phyloP scores from a whole-genome alignment of 2,888 invertebrate genomes.

The Hirtodrosophila histrioides region DNA sequence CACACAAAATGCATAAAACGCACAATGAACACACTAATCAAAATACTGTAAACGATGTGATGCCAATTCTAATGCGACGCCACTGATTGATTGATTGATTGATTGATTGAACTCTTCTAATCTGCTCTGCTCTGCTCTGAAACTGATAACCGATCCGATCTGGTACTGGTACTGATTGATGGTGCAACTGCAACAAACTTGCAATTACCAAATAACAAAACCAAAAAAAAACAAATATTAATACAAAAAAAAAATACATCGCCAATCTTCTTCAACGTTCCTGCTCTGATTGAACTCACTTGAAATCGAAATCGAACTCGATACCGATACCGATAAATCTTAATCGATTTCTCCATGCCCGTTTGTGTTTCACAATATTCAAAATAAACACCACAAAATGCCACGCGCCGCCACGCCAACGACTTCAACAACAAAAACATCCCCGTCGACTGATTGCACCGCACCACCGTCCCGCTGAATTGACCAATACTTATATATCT shows the following conservation, averaged over 20 bases:
- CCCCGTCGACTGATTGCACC: constrained; percentile 76
- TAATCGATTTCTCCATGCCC: constrained; percentile 40
- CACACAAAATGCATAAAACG: constrained; percentile 54
- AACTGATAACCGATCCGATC: constrained; percentile 73
- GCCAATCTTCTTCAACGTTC: constrained; percentile 76
- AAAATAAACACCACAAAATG: constrained; percentile 37
- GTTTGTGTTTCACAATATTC: constrained; percentile 48
- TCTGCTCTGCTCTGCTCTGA: constrained; percentile 78
- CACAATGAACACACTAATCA: constrained; percentile 26
- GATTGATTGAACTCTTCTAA: constrained; percentile 73
- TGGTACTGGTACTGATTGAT: constrained; percentile 77
- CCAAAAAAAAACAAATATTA: constrained; percentile 13
- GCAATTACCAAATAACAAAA: constrained; percentile 33
- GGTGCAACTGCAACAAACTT: constrained; percentile 64
- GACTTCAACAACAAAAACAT: constrained; percentile 67
- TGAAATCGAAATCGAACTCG: constrained; percentile 24
- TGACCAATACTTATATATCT: constrained; percentile 54
- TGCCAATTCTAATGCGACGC: constrained; percentile 74
- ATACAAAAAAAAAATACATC: constrained; percentile 41
- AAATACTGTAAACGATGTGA: constrained; percentile 61
- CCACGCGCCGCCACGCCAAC: constrained; percentile 70
- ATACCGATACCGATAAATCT: constrained; percentile 35
- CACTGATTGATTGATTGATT: constrained; percentile 69
- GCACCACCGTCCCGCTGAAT: constrained; percentile 67
- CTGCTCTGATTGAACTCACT: constrained; percentile 67